phyloP scores from a whole-genome alignment of 2,797 vertebrate genomes.

The Nannoperca obscura region DNA sequence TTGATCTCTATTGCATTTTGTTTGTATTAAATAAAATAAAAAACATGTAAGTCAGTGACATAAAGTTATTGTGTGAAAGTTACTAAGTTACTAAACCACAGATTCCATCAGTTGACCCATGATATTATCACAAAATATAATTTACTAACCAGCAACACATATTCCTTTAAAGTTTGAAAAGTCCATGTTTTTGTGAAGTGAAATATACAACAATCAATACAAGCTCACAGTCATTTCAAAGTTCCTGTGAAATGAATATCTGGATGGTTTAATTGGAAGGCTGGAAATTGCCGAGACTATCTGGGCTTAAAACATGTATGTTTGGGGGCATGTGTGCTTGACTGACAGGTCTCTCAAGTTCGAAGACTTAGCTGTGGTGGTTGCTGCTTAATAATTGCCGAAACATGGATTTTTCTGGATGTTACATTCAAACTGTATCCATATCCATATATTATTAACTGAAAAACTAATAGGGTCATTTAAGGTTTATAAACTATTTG shows the following conservation, averaged over 20 bases:
- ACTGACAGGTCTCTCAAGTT: constrained; percentile 15
- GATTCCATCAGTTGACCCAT: not conserved
- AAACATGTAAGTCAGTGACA: not conserved
- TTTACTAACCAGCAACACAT: not conserved
- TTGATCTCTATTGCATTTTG: not conserved
- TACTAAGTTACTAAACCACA: not conserved
- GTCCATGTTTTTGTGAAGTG: constrained; percentile 18
- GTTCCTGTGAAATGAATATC: constrained; percentile 30
- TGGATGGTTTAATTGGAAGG: constrained; percentile 31
- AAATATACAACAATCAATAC: constrained; percentile 41
- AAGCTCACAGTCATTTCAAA: constrained; percentile 19
- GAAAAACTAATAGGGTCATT: not conserved
- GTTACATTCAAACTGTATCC: constrained; percentile 1
- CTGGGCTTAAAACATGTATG: constrained; percentile 14
- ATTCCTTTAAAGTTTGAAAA: not conserved
- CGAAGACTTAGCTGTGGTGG: not conserved
- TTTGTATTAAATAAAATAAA: not conserved
- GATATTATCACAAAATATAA: not conserved
- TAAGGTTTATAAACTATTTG: not conserved
- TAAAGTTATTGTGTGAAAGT: not conserved
- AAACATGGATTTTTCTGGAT: not conserved
- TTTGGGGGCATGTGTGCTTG: not conserved
- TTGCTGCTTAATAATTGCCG: not conserved
- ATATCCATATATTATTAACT: too few relatives aligned
- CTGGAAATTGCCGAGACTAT: constrained; percentile 25